Conservation (phyloP, 2,113 vertebrate genomes). For the Antechinus flavipes region DNA sequence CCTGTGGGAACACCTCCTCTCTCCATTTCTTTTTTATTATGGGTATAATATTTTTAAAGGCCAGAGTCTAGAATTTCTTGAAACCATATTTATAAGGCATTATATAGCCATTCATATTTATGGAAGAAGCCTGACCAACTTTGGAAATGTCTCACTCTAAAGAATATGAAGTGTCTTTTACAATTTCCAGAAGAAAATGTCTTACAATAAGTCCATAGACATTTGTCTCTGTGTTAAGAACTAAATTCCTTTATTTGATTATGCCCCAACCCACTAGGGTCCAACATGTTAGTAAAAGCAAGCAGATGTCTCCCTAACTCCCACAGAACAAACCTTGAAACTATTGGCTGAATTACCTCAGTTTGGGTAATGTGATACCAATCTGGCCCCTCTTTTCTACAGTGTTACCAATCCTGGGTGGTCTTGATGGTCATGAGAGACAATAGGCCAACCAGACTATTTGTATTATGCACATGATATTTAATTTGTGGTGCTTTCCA, state of each 20-base stretch:
- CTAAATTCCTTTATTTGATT: not conserved
- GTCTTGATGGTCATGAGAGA: not conserved
- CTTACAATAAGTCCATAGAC: not conserved
- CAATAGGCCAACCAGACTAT: not conserved
- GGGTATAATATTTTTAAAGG: not conserved
- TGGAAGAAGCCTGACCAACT: not conserved
- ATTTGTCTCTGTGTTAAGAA: not conserved
- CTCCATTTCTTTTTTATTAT: not conserved
- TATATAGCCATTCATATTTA: not conserved
- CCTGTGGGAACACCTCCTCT: not conserved
- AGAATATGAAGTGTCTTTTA: not conserved
- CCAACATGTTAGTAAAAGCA: not conserved
- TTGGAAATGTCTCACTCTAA: not conserved
- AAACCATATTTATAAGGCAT: not conserved
- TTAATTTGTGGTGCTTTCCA: not conserved
- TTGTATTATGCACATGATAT: not conserved
- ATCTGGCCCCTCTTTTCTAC: not conserved
- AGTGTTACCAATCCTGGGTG: not conserved
- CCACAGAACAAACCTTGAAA: not conserved
- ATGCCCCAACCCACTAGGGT: not conserved
- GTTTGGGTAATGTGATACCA: not conserved
- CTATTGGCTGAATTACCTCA: not conserved
- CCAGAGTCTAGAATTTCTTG: not conserved
- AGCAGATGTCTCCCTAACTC: not conserved
- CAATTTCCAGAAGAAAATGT: not conserved